phyloP scores from a whole-genome alignment of 2,113 vertebrate species.

The Notothenia rossii region DNA sequence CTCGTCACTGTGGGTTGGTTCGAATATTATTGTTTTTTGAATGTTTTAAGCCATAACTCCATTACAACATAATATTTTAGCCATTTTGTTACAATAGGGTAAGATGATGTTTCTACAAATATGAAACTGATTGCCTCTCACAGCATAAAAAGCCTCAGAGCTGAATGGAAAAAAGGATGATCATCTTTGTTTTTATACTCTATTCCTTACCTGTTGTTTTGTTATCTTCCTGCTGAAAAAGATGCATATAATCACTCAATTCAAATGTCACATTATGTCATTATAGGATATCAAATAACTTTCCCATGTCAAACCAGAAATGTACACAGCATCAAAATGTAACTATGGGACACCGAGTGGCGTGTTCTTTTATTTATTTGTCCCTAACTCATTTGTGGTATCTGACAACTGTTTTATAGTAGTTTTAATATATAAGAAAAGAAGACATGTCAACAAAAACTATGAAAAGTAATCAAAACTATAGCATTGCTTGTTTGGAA shows the following conservation, averaged over 20 bases:
- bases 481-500: too few species aligned
- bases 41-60: constrained; percentile 22
- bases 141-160: constrained; percentile 2
- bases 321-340: too few species aligned
- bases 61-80: neutral
- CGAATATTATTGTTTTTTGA: constrained; percentile 15
- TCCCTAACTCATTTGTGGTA: neutral
- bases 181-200: neutral
- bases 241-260: constrained; percentile 13
- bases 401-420: neutral
- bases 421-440: neutral
- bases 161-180: neutral
- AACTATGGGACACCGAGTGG: neutral
- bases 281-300: neutral
- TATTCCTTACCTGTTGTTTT: constrained; percentile 8
- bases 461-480: neutral
- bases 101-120: neutral
- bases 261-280: neutral
- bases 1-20: neutral
- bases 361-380: neutral
- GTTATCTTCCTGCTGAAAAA: neutral
- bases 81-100: neutral
- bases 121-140: neutral
- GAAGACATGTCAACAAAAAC: neutral
- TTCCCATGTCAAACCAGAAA: neutral